A percentile compares a stretch with the other conserved stretches of the same genome.
These are phyloP conservation scores for Sebastes diaconus DNA, from an alignment of 2,797 vertebrate genomes.

Conservation along the genomic window DNA sequence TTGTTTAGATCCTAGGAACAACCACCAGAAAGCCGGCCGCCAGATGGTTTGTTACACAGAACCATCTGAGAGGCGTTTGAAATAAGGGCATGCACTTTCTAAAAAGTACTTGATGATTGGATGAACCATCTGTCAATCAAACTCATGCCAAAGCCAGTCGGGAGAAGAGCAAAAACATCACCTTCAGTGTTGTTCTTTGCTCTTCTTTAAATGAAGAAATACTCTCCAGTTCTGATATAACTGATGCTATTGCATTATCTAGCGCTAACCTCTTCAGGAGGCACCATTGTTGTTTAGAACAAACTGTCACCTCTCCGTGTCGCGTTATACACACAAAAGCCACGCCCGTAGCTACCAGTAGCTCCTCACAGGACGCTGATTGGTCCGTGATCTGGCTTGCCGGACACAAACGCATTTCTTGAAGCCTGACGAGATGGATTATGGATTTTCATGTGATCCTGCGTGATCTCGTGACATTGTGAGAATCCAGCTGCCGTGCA, in stretches of 20 bases:
- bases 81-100: too few relatives aligned
- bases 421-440: not conserved
- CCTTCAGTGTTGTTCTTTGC: not conserved
- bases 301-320: fast-evolving
- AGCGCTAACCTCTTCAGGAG: not conserved
- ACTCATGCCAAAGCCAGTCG: not conserved
- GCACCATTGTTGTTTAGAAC: too few relatives aligned
- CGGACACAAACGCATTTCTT: not conserved
- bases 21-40: too few relatives aligned
- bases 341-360: not conserved
- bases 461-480: not conserved
- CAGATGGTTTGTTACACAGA: too few relatives aligned
- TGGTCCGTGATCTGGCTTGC: not conserved
- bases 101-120: too few relatives aligned
- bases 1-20: too few relatives aligned
- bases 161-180: not conserved
- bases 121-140: too few relatives aligned
- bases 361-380: not conserved
- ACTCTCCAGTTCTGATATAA: not conserved
- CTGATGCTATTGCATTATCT: not conserved
- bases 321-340: fast-evolving
- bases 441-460: not conserved
- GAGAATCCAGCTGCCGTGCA: not conserved
- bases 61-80: too few relatives aligned
- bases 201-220: not conserved